Conservation (phyloP, 2,113 vertebrate genomes). For the Pelvicachromis taeniatus region DNA sequence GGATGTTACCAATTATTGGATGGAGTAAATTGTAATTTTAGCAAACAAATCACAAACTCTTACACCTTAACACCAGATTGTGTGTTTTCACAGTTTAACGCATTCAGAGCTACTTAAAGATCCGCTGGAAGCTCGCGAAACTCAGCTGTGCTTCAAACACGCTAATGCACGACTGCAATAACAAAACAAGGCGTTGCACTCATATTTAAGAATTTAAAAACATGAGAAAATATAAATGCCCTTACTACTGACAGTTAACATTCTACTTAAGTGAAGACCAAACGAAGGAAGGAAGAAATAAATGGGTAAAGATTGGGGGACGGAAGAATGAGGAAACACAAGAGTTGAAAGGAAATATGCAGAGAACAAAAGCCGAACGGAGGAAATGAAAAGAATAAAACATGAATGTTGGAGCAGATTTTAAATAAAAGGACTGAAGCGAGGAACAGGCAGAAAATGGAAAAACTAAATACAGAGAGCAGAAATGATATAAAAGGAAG, state of each 20-base stretch:
- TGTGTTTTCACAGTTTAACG: background rate
- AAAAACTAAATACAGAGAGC: fast-evolving
- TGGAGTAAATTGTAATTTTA: background rate
- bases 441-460: no score
- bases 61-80: background rate
- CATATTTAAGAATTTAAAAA: background rate
- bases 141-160: background rate
- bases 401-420: background rate
- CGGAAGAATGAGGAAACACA: background rate
- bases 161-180: background rate
- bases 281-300: background rate
- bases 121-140: background rate
- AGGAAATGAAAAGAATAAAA: background rate
- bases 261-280: background rate
- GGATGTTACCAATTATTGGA: background rate
- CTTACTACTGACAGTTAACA: background rate
- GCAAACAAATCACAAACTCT: background rate
- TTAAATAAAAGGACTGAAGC: background rate
- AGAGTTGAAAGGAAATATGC: background rate
- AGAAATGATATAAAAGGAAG: fast-evolving
- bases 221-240: background rate
- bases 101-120: background rate
- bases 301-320: fast-evolving
- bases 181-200: background rate
- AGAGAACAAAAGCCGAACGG: background rate